These are phyloP conservation scores for Acrobasis suavella DNA, from an alignment of 2,888 invertebrate species.

Conservation along the genomic window DNA sequence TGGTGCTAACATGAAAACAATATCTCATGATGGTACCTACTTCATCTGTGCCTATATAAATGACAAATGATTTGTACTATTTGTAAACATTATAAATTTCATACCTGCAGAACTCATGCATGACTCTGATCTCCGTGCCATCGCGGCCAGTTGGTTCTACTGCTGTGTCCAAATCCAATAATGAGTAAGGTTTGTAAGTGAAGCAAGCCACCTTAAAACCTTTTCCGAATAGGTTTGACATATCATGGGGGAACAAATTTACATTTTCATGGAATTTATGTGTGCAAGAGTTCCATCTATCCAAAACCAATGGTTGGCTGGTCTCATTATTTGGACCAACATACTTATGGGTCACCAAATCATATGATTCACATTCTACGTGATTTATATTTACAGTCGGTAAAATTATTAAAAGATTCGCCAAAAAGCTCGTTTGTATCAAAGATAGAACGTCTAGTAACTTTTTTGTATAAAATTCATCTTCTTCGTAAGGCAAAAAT, in stretches of 20 bases:
- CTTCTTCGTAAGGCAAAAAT: conserved; percentile 52
- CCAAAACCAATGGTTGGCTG: conserved; percentile 53
- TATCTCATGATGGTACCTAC: no score
- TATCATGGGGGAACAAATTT: conserved; percentile 75
- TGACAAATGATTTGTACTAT: neutral
- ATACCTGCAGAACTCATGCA: conserved; percentile 77
- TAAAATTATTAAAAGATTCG: conserved; percentile 59
- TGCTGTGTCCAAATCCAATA: conserved; percentile 63
- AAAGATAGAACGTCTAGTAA: conserved; percentile 51
- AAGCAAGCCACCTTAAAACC: conserved; percentile 79
- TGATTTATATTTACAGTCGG: conserved; percentile 33
- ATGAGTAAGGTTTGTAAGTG: conserved; percentile 83
- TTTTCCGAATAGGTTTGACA: conserved; percentile 71
- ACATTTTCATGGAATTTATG: conserved; percentile 50
- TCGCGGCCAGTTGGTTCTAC: conserved; percentile 65
- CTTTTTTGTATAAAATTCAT: conserved; percentile 30
- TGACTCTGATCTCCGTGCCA: conserved; percentile 78
- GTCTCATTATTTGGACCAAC: conserved; percentile 51
- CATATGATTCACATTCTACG: conserved; percentile 47
- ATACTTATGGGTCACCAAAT: conserved; percentile 69
- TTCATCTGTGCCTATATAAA: no score
- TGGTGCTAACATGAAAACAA: no score
- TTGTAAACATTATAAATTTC: neutral
- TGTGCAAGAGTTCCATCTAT: conserved; percentile 66
- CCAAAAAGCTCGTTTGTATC: conserved; percentile 56